Conservation (phyloP, 2,797 vertebrate genomes). For the Sardinella longiceps region DNA sequence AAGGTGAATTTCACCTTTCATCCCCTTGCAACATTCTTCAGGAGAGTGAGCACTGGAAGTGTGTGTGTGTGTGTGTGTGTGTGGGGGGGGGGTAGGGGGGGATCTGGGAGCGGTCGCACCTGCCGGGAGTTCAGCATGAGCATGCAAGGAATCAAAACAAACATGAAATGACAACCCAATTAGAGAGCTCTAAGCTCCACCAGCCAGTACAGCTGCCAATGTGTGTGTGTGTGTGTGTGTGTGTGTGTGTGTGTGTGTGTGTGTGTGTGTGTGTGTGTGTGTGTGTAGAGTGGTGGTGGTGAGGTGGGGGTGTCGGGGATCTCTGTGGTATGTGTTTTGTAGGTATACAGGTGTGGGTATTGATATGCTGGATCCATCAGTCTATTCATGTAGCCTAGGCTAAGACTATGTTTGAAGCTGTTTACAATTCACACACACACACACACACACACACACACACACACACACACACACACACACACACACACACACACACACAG, state of each 20-base stretch:
- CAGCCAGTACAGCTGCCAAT: not conserved
- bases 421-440: not conserved
- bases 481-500: not conserved
- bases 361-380: no score
- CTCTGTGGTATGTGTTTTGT: not conserved
- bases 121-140: conserved; percentile 5
- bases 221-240: not conserved
- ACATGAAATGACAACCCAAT: conserved; percentile 35
- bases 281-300: not conserved
- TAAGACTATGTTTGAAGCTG: not conserved
- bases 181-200: not conserved
- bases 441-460: not conserved
- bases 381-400: not conserved
- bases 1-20: not conserved
- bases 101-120: conserved; percentile 9
- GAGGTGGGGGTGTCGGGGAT: no score
- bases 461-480: not conserved
- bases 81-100: no score
- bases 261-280: not conserved
- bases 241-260: conserved; percentile 10
- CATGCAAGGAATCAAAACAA: conserved; percentile 39
- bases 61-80: no score
- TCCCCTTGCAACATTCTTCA: not conserved
- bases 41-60: not conserved
- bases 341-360: not conserved